Evolutionary conservation across 35 echinoderm and acorn worm genomes (phyloP), one percentile per base, ranked within the genome.

Genomic region (Apostichopus japonicus): DNA sequence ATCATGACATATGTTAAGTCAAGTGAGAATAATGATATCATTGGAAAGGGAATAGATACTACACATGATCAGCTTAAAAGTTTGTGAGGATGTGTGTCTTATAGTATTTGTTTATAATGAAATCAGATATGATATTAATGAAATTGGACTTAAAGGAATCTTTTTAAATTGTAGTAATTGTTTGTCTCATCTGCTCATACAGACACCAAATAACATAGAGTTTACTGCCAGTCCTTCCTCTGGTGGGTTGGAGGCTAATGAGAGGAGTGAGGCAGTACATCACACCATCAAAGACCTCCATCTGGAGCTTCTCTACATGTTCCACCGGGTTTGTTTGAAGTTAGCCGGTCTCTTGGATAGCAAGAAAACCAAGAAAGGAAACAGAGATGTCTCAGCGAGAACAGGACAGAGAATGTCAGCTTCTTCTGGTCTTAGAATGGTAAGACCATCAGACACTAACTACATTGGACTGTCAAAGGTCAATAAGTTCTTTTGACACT

Each of bases 231-330:
- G 15, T 82, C 23, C 79, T 51, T 33, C 78, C 14, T 5, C 22
- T 23, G 23, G 78, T 80, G 78, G 22, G 13, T 23, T 11, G 72
- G 62, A 80, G 77, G 53, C 24, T 44, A 24, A 67, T 24, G 92
- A 94, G 23, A 91, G 57, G 61, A 79, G 94, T 78, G 91, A 98
- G 52, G 95, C 82, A 6, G 97, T 99, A 10, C 95, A 94, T 59
- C 96, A 99, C 77, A 95, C 93, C 53, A 94, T 96, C 61, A 96
- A 93, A 93, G 97, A 99, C 88, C 97, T 99, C 10, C 97, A 99
- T 80, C 80, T 99, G 23, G 97, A 99, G 87, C 81, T 99, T 67
- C 91, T 96, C 6, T 99, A 93, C 92, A 99, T 99, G 97, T 99
- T 94, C 62, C 97, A 99, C 88, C 87, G 97, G 55, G 97, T 99